Percentiles rank a stretch among this genome's conserved stretches.
These are phyloP conservation scores for Ormyrus pomaceus DNA, from an alignment of 2,888 invertebrate species.

Conservation along the genomic window DNA sequence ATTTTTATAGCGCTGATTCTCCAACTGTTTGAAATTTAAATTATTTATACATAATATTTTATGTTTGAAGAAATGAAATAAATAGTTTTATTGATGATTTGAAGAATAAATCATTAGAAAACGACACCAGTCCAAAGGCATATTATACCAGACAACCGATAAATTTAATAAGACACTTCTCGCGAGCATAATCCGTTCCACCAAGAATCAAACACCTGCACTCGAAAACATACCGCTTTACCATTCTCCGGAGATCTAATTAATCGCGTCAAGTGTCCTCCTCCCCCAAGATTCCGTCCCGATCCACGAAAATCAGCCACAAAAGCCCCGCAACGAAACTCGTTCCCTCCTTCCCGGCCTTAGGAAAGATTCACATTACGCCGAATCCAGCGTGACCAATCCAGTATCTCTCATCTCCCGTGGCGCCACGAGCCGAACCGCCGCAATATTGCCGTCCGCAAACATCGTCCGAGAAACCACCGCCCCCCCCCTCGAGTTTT, in stretches of 20 bases:
- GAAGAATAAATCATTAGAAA: too few relatives aligned
- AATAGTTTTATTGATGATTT: too few relatives aligned
- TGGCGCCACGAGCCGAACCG: not conserved
- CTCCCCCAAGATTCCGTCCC: not conserved
- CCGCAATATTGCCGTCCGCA: conserved; percentile 1
- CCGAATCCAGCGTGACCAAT: conserved; percentile 15
- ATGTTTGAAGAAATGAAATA: too few relatives aligned
- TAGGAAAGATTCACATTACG: not conserved
- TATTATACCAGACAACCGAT: not conserved
- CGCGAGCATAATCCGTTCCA: conserved; percentile 14
- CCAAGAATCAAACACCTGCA: conserved; percentile 24
- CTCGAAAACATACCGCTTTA: not conserved
- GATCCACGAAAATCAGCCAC: not conserved
- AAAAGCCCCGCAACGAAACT: conserved; percentile 15
- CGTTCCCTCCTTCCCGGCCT: not conserved
- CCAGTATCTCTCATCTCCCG: not conserved
- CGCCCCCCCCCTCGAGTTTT: not conserved
- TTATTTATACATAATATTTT: too few relatives aligned
- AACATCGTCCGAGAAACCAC: not conserved
- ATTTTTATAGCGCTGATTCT: too few relatives aligned
- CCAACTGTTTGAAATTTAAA: too few relatives aligned
- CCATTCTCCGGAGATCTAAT: conserved; percentile 22
- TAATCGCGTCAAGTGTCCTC: conserved; percentile 37
- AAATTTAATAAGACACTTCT: not conserved
- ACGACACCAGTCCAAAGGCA: not conserved